A percentile compares a stretch with the other conserved stretches of the same genome.
phyloP scores from a whole-genome alignment of 2,113 vertebrate genomes.

The Menura novaehollandiae region DNA sequence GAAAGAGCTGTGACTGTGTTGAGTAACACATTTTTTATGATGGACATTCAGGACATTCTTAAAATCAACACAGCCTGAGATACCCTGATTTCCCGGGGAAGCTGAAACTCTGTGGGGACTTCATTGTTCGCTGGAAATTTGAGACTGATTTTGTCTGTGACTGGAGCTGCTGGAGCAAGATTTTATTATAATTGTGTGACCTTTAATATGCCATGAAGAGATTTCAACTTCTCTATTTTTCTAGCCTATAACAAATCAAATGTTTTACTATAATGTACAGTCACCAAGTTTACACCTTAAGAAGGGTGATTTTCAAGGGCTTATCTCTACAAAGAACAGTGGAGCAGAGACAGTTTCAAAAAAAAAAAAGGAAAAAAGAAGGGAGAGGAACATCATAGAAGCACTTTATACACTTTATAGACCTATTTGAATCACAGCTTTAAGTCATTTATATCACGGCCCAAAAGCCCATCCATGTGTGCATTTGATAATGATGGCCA shows the following conservation, averaged over 20 bases:
- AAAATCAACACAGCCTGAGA: constrained; percentile 58
- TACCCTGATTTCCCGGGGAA: constrained; percentile 46
- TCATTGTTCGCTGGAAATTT: constrained; percentile 62
- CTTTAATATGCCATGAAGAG: constrained; percentile 64
- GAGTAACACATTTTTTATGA: background rate
- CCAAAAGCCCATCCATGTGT: constrained; percentile 38
- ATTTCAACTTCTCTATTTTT: constrained; percentile 61
- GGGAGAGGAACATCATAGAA: constrained; percentile 48
- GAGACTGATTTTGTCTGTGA: constrained; percentile 63
- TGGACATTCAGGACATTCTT: constrained; percentile 44
- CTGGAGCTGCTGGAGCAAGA: constrained; percentile 53
- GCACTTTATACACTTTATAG: constrained; percentile 64
- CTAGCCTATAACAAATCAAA: constrained; percentile 62
- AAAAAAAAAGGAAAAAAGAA: constrained; percentile 4
- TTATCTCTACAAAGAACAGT: constrained; percentile 47
- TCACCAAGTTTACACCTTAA: constrained; percentile 61
- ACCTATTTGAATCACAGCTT: constrained; percentile 52
- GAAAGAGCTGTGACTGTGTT: background rate
- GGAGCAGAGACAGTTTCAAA: constrained; percentile 20
- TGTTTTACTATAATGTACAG: constrained; percentile 56
- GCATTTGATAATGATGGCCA: constrained; percentile 37
- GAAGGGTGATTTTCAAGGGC: constrained; percentile 56
- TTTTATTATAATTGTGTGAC: constrained; percentile 70
- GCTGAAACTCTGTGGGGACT: constrained; percentile 50
- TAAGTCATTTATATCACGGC: constrained; percentile 37